These are phyloP conservation scores for Tylochromis polylepis DNA, from an alignment of 2,113 vertebrate species.

Conservation along the genomic window DNA sequence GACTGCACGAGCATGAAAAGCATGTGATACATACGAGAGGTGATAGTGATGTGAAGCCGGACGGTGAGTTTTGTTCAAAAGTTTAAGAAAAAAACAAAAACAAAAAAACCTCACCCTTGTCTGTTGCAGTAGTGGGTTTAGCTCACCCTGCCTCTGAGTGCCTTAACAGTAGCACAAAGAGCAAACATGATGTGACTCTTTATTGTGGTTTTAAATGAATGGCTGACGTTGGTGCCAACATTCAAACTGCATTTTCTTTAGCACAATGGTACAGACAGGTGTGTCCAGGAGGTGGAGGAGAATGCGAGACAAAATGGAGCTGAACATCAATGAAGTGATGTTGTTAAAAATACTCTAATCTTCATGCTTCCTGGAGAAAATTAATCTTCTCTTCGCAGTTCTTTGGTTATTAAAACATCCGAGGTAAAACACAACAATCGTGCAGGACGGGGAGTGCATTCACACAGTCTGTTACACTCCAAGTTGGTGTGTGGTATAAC, in stretches of 20 bases:
- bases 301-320: neutral
- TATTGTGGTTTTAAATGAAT: neutral
- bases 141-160: neutral
- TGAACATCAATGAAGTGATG: neutral
- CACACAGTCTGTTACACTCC: neutral
- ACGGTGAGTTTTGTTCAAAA: too few relatives aligned
- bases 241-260: neutral
- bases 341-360: constrained; percentile 4
- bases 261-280: neutral
- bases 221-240: neutral
- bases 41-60: neutral
- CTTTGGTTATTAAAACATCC: neutral
- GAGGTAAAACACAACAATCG: neutral
- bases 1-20: neutral
- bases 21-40: neutral
- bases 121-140: neutral
- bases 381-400: neutral
- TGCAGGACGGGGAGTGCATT: neutral
- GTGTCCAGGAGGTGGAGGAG: neutral
- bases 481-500: neutral
- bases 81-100: too few relatives aligned
- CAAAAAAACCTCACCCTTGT: too few relatives aligned
- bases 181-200: neutral
- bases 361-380: neutral
- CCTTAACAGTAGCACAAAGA: neutral